These are phyloP conservation scores for Columba janthina DNA, from an alignment of 2,113 vertebrate genomes.

Conservation along the genomic window DNA sequence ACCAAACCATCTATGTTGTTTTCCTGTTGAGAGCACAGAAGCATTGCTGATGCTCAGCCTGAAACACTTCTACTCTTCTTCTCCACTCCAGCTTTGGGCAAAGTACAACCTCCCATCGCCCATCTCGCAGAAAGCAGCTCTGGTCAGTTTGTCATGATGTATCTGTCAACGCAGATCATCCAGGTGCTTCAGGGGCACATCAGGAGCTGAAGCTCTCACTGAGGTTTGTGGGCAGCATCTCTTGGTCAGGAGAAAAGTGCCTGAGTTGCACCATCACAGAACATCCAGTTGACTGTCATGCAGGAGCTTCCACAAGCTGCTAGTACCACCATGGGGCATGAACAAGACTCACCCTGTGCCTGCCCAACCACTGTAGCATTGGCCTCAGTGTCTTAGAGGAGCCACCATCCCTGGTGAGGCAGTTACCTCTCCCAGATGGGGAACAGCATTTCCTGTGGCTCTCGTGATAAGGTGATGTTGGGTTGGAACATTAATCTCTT, in stretches of 20 bases:
- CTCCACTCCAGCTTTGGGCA: background rate
- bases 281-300: background rate
- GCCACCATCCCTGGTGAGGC: too few species aligned
- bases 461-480: background rate
- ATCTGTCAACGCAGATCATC: background rate
- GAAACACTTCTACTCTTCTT: background rate
- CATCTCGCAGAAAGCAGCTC: background rate
- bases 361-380: background rate
- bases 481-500: background rate
- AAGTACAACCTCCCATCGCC: background rate
- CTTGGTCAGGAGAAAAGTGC: background rate
- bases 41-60: background rate
- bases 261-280: background rate
- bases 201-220: background rate
- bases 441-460: background rate
- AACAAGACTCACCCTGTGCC: background rate
- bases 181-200: too few species aligned
- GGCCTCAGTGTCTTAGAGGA: background rate
- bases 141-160: background rate
- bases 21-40: background rate
- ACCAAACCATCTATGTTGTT: background rate
- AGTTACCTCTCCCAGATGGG: background rate
- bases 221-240: background rate
- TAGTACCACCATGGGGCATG: background rate
- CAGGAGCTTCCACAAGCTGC: background rate